A percentile compares a stretch with the other conserved stretches of the same genome.
These are phyloP conservation scores for Spodoptera exigua DNA, from an alignment of 2,888 invertebrate species.

Conservation along the genomic window DNA sequence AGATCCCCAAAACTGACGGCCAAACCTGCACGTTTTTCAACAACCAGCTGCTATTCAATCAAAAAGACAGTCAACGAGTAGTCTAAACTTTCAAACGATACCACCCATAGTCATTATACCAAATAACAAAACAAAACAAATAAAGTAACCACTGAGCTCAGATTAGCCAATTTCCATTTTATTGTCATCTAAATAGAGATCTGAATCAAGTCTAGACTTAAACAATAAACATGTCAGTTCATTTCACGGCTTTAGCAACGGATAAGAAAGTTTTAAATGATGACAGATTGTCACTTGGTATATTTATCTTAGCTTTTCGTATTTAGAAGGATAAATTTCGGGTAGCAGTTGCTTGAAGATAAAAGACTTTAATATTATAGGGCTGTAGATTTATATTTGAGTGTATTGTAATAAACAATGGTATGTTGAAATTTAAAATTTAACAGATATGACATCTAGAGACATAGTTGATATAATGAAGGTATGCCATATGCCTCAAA, in stretches of 20 bases:
- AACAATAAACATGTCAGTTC: conserved; percentile 38
- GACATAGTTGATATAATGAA: no score
- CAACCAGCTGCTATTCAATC: no score
- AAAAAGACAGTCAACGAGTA: not conserved
- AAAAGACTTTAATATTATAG: no score
- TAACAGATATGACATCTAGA: no score
- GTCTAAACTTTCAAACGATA: not conserved
- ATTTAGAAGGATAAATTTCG: conserved; percentile 16
- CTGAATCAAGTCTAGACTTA: conserved; percentile 49
- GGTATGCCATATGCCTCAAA: no score
- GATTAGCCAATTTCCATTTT: conserved; percentile 36
- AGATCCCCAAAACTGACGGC: no score
- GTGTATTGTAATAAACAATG: no score
- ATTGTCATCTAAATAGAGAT: conserved; percentile 45
- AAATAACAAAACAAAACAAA: conserved; percentile 27
- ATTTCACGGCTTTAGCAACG: conserved; percentile 35
- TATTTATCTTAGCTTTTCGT: conserved; percentile 23
- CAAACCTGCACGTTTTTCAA: no score
- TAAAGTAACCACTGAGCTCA: conserved; percentile 13
- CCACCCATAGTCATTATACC: not conserved
- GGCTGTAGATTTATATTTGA: no score
- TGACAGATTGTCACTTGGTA: conserved; percentile 21
- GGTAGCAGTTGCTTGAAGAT: not conserved
- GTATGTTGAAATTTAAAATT: no score
- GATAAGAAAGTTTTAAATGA: conserved; percentile 46